A percentile compares a stretch with the other conserved stretches of the same genome.
phyloP scores from a whole-genome alignment of 2,797 vertebrate genomes.

The Emys orbicularis region DNA sequence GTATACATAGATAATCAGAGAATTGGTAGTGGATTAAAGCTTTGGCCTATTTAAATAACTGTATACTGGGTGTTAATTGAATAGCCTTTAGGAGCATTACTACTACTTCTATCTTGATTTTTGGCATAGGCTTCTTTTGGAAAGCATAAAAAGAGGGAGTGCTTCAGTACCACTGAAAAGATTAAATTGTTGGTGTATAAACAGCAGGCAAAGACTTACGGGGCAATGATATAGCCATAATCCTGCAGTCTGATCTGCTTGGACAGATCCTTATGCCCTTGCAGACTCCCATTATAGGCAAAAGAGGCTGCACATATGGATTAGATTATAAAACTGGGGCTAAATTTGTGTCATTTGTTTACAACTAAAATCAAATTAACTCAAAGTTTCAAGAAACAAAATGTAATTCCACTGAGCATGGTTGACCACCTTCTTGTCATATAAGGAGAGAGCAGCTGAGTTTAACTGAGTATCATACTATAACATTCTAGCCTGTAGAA shows the following conservation, averaged over 20 bases:
- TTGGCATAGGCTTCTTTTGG: neutral
- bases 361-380: neutral
- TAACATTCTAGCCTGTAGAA: neutral
- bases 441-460: neutral
- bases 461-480: neutral
- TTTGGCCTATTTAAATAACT: neutral
- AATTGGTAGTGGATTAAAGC: neutral
- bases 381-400: neutral
- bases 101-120: neutral
- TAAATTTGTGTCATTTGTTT: neutral
- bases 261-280: neutral
- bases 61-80: neutral
- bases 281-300: neutral
- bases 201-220: neutral
- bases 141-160: neutral
- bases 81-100: fast-evolving
- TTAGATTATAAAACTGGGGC: neutral
- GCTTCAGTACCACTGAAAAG: neutral
- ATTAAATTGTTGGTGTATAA: neutral
- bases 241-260: neutral
- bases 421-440: neutral
- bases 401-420: neutral
- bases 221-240: neutral
- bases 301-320: neutral
- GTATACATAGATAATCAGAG: neutral